phyloP scores from a whole-genome alignment of 2,113 vertebrate genomes.

The Raphicerus campestris region DNA sequence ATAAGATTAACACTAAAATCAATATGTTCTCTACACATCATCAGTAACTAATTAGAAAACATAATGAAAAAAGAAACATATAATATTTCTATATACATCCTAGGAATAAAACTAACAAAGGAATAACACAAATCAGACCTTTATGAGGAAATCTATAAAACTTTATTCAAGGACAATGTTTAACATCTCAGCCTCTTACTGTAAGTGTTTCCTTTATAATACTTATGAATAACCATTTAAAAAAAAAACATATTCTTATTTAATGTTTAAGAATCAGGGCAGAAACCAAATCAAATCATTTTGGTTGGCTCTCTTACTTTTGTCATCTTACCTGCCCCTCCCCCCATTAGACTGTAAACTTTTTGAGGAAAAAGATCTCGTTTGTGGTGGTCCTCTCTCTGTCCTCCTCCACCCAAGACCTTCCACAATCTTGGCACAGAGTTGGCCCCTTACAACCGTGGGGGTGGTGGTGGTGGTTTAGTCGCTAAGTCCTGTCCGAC shows the following conservation, averaged over 20 bases:
- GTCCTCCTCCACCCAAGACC: neutral
- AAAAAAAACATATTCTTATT: neutral
- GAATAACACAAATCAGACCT: neutral
- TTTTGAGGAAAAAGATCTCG: neutral
- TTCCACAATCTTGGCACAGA: neutral
- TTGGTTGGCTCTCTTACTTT: neutral
- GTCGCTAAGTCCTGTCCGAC: rapidly evolving
- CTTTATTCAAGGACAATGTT: neutral
- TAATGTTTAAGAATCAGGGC: neutral
- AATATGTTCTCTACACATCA: neutral
- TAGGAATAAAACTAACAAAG: neutral
- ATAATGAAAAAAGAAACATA: neutral
- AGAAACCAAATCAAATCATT: neutral
- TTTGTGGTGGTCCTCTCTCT: neutral
- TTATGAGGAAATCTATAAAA: neutral
- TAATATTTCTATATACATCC: neutral
- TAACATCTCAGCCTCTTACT: neutral
- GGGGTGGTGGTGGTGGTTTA: too few relatives aligned
- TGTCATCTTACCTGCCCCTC: neutral
- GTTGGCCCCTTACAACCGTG: rapidly evolving
- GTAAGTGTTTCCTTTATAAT: neutral
- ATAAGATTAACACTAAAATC: neutral
- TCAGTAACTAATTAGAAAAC: neutral
- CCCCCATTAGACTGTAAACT: neutral
- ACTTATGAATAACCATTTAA: neutral